These are phyloP conservation scores for Columbina picui DNA, from an alignment of 2,113 vertebrate species.

Conservation along the genomic window DNA sequence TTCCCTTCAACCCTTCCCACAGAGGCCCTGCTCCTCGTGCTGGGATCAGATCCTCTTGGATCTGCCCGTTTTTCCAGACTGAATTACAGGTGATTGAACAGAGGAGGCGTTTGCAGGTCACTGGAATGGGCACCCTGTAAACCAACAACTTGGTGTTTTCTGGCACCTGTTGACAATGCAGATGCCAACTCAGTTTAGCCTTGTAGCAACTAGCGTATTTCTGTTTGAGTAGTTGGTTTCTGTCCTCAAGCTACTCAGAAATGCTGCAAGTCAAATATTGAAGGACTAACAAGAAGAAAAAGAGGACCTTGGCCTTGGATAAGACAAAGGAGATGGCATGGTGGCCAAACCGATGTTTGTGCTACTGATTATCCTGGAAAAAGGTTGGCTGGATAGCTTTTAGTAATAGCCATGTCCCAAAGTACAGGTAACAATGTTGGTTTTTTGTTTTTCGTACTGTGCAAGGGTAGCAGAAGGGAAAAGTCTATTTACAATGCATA, in stretches of 20 bases:
- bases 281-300: background rate
- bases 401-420: background rate
- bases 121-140: background rate
- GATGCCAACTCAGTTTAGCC: background rate
- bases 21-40: background rate
- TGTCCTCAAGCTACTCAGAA: background rate
- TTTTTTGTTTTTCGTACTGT: background rate
- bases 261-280: background rate
- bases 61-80: rapidly evolving
- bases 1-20: background rate
- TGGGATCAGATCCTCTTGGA: background rate
- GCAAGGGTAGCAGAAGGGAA: background rate
- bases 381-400: background rate
- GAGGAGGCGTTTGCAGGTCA: background rate
- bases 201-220: background rate
- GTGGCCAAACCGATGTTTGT: background rate
- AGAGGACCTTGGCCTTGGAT: background rate
- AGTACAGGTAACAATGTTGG: background rate
- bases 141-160: background rate
- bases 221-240: background rate
- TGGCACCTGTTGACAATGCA: background rate
- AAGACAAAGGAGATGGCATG: background rate
- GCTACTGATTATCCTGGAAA: background rate
- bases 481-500: background rate
- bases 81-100: background rate